Percentiles rank a stretch among this genome's conserved stretches.
Evolutionary conservation across 2,113 vertebrate species (phyloP).

Genomic region (Butastur rufipennis): DNA sequence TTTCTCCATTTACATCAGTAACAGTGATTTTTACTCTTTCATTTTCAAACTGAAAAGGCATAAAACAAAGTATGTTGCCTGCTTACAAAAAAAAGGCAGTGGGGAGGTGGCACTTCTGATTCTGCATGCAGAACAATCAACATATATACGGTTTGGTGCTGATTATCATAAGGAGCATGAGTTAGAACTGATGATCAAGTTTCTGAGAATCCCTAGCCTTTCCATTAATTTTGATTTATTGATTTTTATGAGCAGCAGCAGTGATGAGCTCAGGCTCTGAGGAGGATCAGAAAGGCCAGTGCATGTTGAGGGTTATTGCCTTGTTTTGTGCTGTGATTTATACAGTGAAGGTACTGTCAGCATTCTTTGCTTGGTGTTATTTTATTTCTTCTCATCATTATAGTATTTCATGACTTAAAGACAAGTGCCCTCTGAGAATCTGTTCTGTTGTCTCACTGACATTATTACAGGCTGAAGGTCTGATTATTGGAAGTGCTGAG

Average conservation of each 20-base stretch:
- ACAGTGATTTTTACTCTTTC: not conserved
- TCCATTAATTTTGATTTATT: slow-evolving; percentile 39
- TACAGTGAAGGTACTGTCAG: not conserved
- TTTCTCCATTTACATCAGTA: not conserved
- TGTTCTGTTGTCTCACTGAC: not conserved
- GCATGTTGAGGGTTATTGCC: not conserved
- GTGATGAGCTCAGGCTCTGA: not conserved
- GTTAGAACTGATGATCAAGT: not conserved
- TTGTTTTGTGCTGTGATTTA: slow-evolving; percentile 31
- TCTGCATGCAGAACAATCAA: not conserved
- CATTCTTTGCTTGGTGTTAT: not conserved
- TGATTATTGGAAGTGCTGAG: not conserved
- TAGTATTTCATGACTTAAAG: slow-evolving; percentile 43
- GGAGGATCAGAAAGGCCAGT: slow-evolving; percentile 37
- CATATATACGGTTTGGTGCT: not conserved
- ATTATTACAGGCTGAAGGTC: not conserved
- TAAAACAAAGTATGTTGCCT: not conserved
- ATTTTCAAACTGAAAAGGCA: not conserved
- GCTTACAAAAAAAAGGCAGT: not conserved
- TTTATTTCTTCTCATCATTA: slow-evolving; percentile 37
- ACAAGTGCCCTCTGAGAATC: not conserved
- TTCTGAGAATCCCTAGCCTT: not conserved
- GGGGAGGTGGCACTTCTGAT: not conserved
- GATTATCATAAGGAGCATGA: not conserved
- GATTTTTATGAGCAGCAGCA: slow-evolving; percentile 18